Percentiles rank a stretch among this genome's conserved stretches.
These are phyloP conservation scores for Cryptomyrus ogoouensis DNA, from an alignment of 2,113 vertebrate genomes.

Conservation along the genomic window DNA sequence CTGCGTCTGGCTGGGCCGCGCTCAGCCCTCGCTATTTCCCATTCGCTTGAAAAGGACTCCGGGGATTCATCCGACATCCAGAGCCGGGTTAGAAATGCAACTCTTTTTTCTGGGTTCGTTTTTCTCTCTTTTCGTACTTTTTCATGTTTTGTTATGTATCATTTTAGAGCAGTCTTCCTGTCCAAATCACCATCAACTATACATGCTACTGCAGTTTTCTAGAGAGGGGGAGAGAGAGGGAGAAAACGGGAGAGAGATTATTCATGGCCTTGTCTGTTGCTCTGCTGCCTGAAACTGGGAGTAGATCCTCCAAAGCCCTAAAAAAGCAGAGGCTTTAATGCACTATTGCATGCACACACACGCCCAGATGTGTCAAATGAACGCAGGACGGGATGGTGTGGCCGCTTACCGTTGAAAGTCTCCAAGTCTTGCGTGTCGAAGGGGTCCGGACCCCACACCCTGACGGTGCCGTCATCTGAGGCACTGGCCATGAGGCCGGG, in stretches of 20 bases:
- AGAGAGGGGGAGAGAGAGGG: constrained; percentile 28
- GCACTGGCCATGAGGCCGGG: constrained; percentile 97
- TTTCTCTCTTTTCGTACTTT: constrained; percentile 32
- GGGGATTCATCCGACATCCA: constrained; percentile 28
- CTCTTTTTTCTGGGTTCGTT: constrained; percentile 22
- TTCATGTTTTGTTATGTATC: constrained; percentile 40
- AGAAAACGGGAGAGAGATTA: constrained; percentile 18
- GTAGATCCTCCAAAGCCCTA: neutral
- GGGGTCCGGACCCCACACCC: constrained; percentile 96
- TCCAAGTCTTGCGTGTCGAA: constrained; percentile 90
- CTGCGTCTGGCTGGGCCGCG: constrained; percentile 28
- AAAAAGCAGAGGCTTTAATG: neutral
- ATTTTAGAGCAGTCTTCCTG: constrained; percentile 72
- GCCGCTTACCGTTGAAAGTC: constrained; percentile 64
- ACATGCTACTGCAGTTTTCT: constrained; percentile 99
- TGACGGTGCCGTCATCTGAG: constrained; percentile 95
- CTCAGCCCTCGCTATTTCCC: neutral
- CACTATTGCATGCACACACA: neutral
- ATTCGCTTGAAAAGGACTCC: constrained; percentile 3
- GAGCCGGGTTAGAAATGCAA: constrained; percentile 28
- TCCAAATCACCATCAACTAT: constrained; percentile 96
- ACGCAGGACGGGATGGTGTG: neutral
- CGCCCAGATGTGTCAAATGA: neutral
- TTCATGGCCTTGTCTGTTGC: neutral
- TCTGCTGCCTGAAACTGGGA: neutral